Conservation (phyloP, 1,140 invertebrate species). For the Drosophila punjabiensis region DNA sequence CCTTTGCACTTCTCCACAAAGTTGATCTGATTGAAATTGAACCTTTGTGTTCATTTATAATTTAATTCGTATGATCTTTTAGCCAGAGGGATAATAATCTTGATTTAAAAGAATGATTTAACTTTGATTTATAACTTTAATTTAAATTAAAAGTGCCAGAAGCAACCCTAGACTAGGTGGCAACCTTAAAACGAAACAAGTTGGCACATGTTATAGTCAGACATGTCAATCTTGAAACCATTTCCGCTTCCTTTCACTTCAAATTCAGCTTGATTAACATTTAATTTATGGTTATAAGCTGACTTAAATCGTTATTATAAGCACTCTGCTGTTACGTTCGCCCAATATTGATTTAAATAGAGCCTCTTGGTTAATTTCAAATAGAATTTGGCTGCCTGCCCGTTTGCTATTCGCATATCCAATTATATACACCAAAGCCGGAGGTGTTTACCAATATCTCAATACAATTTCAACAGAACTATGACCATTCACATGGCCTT, state of each 20-base stretch:
- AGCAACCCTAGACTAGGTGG: neutral
- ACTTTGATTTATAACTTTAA: neutral
- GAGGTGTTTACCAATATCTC: conserved; percentile 32
- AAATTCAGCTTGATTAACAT: neutral
- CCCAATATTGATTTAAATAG: conserved; percentile 7
- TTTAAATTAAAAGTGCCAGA: neutral
- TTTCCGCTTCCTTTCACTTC: neutral
- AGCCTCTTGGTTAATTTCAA: conserved; percentile 1
- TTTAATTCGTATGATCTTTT: conserved; percentile 7
- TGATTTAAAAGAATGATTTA: neutral
- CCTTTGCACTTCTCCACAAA: conserved; percentile 13
- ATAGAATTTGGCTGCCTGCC: conserved; percentile 12
- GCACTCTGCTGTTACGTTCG: neutral
- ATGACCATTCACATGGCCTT: conserved; percentile 12
- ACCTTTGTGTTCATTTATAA: conserved; percentile 7
- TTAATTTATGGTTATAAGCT: neutral
- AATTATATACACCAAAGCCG: conserved; percentile 13
- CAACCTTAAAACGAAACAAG: too few species aligned
- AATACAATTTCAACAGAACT: neutral
- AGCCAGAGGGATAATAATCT: neutral
- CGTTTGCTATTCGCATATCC: conserved; percentile 2
- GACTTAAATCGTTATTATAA: neutral
- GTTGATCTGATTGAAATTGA: conserved; percentile 2
- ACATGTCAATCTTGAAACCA: too few species aligned
- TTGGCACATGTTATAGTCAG: too few species aligned